Evolutionary conservation across 2,797 vertebrate genomes (phyloP), one percentile per base, ranked within the genome.

Genomic region (Microctenopoma steveboyesi): DNA sequence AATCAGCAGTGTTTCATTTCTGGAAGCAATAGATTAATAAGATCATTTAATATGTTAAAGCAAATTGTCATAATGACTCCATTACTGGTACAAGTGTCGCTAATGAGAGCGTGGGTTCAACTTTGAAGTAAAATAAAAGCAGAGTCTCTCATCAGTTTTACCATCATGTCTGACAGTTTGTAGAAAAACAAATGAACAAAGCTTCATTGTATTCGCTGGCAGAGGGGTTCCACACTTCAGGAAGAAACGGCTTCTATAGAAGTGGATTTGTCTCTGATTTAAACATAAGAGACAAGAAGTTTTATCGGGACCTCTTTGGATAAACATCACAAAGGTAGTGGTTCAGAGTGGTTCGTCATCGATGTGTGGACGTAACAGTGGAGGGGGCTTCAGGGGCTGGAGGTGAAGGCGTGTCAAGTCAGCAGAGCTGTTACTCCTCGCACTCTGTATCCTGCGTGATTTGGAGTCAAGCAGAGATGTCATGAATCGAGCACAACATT

Each of bases 41-140:
- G 13, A 51, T n/a, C 25, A 72, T 83, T 79, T 55, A 57, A 76
- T 78, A 30, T 30, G 28, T 76, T 43, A 60, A 69, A 60, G 61
- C 22, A 54, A 66, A 63, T 58, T 39, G 52, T 64, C 35, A 1
- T 69, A 60, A 72, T 65, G 78, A 54, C 54, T 72, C 42, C 28
- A 66, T 70, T 52, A 53, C 53, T 64, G 54, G 11, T n/a, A 35
- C 68, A 50, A 45, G 43, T 60, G 68, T 62, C 56, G 3, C 54
- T 51, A 22, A 59, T 54, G 40, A 69, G 50, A 61, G 58, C 9
- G 12, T 28, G 40, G 62, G 59, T 49, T 60, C 0, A 48, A 45
- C 46, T 57, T 61, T 68, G 73, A 76, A 62, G 53, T 58, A 2
- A 74, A 68, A 67, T 30, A 59, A 62, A 79, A 77, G 58, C 48